Conservation (phyloP, 2,113 vertebrate species). For the Oreocharis arfaki region DNA sequence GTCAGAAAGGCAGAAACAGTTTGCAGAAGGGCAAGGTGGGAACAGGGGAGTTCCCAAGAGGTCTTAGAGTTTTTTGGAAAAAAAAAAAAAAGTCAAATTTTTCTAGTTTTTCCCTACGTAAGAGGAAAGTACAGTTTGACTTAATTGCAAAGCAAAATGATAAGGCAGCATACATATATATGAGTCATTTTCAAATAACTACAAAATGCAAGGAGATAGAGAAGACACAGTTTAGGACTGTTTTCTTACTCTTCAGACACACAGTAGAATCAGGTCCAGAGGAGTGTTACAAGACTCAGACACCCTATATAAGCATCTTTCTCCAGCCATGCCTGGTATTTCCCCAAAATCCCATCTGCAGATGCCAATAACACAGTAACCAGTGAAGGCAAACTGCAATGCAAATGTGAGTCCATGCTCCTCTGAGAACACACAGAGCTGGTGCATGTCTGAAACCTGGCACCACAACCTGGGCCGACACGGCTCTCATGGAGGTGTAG, state of each 20-base stretch:
- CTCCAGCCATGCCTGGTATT: background rate
- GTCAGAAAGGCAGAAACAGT: background rate
- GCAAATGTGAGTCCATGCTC: background rate
- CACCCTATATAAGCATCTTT: background rate
- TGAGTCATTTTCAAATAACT: background rate
- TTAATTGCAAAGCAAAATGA: background rate
- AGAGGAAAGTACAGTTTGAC: constrained; percentile 6
- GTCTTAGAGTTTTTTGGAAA: background rate
- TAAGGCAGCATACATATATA: background rate
- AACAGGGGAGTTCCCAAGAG: background rate
- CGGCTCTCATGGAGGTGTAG: background rate
- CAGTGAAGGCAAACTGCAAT: background rate
- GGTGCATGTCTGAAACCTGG: background rate
- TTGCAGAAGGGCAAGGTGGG: background rate
- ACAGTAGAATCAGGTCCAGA: background rate
- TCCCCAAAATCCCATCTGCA: background rate
- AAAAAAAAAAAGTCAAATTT: background rate
- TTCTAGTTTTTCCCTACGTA: background rate
- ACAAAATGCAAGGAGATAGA: background rate
- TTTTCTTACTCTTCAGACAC: background rate
- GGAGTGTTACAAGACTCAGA: background rate
- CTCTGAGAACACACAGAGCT: background rate
- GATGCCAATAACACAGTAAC: background rate
- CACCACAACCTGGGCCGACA: background rate
- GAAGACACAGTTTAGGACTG: background rate